These are phyloP conservation scores for Arrhopalites spinosus DNA, from an alignment of 2,888 invertebrate genomes.

Conservation along the genomic window DNA sequence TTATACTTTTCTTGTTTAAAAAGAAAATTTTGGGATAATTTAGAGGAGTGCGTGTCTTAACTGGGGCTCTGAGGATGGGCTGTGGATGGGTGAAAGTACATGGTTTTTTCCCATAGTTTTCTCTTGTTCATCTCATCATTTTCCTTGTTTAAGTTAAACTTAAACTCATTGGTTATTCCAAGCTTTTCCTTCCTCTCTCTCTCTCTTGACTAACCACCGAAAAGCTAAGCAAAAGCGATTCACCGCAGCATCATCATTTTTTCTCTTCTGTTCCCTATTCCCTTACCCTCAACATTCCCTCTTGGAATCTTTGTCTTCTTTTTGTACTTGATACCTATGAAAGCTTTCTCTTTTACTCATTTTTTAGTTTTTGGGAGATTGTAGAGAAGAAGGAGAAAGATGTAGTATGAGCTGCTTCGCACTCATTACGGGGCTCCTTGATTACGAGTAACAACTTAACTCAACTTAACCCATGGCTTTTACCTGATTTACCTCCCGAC, in stretches of 20 bases:
- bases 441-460: conserved; percentile 26
- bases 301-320: no score
- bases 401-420: neutral
- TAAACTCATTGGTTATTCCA: conserved; percentile 22
- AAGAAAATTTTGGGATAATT: no score
- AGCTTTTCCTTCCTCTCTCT: conserved; percentile 1
- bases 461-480: conserved; percentile 14
- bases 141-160: conserved; percentile 1
- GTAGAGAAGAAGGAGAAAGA: neutral
- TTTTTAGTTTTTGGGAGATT: neutral
- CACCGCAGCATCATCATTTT: neutral
- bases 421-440: conserved; percentile 21
- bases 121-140: neutral
- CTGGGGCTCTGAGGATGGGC: no score
- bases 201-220: conserved; percentile 15
- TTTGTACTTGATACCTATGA: no score
- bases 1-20: no score
- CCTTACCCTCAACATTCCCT: no score
- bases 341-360: no score
- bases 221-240: neutral
- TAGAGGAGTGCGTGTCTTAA: no score
- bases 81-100: no score
- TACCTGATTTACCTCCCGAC: conserved; percentile 15
- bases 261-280: neutral
- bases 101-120: no score